Conservation (phyloP, 1,140 invertebrate genomes). For the Pomacea maculata region DNA sequence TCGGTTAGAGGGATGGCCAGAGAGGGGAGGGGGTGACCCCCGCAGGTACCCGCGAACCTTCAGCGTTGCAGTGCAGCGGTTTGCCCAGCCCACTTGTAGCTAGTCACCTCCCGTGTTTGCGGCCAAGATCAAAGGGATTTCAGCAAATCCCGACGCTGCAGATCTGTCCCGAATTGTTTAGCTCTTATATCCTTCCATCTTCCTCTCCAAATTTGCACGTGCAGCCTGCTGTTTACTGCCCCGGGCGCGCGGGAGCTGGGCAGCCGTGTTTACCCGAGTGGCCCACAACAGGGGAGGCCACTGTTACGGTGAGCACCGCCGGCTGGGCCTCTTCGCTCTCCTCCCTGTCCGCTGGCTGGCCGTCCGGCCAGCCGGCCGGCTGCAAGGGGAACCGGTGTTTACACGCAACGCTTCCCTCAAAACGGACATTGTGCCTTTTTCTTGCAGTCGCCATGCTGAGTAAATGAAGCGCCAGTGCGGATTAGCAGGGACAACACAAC, state of each 20-base stretch:
- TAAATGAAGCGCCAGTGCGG: background rate
- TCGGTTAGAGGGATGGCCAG: background rate
- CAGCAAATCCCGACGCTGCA: constrained; percentile 18
- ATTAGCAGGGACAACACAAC: constrained; percentile 21
- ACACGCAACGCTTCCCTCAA: background rate
- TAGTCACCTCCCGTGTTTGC: constrained; percentile 20
- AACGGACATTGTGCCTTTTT: constrained; percentile 23
- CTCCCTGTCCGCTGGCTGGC: too few species aligned
- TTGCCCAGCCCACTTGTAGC: constrained; percentile 20
- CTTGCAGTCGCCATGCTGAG: background rate
- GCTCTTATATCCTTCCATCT: constrained; percentile 25
- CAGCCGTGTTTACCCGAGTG: background rate
- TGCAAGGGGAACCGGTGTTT: constrained; percentile 4
- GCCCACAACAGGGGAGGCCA: constrained; percentile 9
- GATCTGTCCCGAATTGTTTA: constrained; percentile 24
- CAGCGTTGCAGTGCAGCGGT: background rate
- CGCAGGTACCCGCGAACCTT: background rate
- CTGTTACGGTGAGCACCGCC: constrained; percentile 1
- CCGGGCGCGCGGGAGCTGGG: constrained; percentile 16
- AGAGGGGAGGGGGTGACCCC: background rate
- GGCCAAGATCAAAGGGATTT: constrained; percentile 22
- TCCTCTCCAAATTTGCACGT: constrained; percentile 24
- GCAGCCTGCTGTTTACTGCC: constrained; percentile 10
- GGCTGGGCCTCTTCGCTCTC: background rate
- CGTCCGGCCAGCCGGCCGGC: too few species aligned